Conservation (phyloP, 2,888 invertebrate genomes). For the Dolichopus griseipennis region DNA sequence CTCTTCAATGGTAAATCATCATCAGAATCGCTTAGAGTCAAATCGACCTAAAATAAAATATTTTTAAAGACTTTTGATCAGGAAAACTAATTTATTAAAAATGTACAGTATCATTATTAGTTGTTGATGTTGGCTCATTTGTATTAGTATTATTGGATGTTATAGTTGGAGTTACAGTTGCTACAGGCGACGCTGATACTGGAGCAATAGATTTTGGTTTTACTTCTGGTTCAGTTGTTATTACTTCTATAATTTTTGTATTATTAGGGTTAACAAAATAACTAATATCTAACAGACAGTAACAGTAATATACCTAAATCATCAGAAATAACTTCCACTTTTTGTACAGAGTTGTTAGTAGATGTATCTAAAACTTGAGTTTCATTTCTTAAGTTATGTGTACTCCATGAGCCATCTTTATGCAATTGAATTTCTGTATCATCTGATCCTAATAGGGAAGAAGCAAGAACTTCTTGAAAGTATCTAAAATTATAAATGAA, state of each 20-base stretch:
- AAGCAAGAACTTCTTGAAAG: constrained; percentile 73
- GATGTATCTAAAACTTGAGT: constrained; percentile 47
- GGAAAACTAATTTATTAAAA: not conserved
- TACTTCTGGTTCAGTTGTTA: constrained; percentile 22
- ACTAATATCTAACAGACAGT: constrained; percentile 5
- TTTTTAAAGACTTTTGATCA: constrained; percentile 4
- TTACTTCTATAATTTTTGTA: constrained; percentile 23
- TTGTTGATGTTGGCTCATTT: constrained; percentile 42
- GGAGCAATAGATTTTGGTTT: constrained; percentile 37
- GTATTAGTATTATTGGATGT: constrained; percentile 24
- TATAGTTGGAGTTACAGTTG: constrained; percentile 18
- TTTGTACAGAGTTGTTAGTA: constrained; percentile 43
- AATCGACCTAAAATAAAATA: constrained; percentile 48
- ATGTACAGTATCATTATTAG: constrained; percentile 40
- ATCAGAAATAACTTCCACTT: constrained; percentile 66
- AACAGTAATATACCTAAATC: constrained; percentile 55
- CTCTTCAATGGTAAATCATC: constrained; percentile 59
- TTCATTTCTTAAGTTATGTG: constrained; percentile 57
- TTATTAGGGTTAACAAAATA: not conserved
- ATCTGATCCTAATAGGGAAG: constrained; percentile 56
- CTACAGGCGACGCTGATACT: constrained; percentile 28
- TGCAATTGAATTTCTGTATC: constrained; percentile 74
- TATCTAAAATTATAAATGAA: constrained; percentile 47
- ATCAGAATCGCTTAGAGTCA: constrained; percentile 66
- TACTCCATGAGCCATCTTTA: constrained; percentile 78